Evolutionary conservation across 2,888 invertebrate species (phyloP).

Genomic region (Drosophila peninsularis): DNA sequence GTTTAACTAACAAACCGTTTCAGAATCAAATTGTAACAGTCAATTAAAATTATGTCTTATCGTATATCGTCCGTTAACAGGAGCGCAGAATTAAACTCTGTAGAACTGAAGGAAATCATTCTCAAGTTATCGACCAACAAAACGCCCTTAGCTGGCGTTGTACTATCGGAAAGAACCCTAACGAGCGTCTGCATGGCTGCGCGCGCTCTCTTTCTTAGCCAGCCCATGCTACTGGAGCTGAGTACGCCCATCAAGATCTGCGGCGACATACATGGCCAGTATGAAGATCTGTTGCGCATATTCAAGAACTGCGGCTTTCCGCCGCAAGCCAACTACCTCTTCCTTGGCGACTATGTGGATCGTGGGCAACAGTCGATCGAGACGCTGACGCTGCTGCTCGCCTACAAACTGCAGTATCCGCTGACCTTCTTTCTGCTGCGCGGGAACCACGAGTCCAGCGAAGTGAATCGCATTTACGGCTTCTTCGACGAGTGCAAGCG

Average conservation of each 20-base stretch:
- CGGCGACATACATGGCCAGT: conserved; percentile 45
- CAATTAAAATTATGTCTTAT: conserved; percentile 20
- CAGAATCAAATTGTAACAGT: conserved; percentile 11
- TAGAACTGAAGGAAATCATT: conserved; percentile 17
- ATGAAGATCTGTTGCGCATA: conserved; percentile 32
- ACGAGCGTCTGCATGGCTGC: conserved; percentile 16
- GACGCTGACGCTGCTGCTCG: conserved; percentile 34
- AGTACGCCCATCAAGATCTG: conserved; percentile 31
- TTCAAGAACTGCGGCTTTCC: conserved; percentile 29
- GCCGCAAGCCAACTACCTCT: conserved; percentile 24
- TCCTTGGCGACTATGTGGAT: conserved; percentile 46
- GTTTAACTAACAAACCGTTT: conserved; percentile 13
- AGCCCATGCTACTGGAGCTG: conserved; percentile 39
- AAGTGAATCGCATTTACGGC: conserved; percentile 35
- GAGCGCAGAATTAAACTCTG: not conserved
- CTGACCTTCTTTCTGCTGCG: conserved; percentile 27
- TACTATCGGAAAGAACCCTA: conserved; percentile 3
- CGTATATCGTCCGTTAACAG: not conserved
- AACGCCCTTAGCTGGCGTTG: conserved; percentile 1
- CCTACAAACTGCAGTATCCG: conserved; percentile 34
- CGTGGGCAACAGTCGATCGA: conserved; percentile 33
- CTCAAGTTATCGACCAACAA: conserved; percentile 3
- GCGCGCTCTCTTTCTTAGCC: conserved; percentile 13
- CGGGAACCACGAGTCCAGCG: conserved; percentile 37
- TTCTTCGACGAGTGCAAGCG: conserved; percentile 45